Evolutionary conservation across 92 coral and sea anemone genomes (phyloP).

Genomic region (Phenganax subtilis): DNA sequence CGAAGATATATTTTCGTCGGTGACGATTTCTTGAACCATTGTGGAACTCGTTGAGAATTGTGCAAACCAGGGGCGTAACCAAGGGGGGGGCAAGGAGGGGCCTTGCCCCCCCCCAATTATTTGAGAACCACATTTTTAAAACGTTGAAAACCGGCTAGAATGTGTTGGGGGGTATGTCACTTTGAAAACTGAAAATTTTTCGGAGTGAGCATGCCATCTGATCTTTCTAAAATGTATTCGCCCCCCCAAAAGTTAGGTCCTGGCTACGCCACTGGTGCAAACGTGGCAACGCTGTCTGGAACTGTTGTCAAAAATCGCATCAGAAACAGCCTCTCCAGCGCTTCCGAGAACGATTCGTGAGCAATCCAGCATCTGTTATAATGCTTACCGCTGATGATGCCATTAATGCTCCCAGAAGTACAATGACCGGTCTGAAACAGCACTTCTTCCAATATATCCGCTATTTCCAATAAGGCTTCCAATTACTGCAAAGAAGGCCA

Average conservation of each 20-base stretch:
- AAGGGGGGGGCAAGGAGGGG: too few relatives aligned
- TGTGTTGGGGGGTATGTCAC: too few relatives aligned
- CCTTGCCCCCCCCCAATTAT: too few relatives aligned
- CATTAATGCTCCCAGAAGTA: not conserved
- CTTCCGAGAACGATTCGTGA: conserved; percentile 21
- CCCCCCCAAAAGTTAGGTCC: too few relatives aligned
- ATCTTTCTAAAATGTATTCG: too few relatives aligned
- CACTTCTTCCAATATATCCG: conserved; percentile 6
- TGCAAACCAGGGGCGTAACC: not conserved
- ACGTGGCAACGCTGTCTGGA: not conserved
- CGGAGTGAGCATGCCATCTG: too few relatives aligned
- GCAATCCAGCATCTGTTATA: conserved; percentile 16
- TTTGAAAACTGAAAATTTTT: too few relatives aligned
- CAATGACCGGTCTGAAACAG: conserved; percentile 5
- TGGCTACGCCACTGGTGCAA: not conserved
- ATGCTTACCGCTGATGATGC: conserved; percentile 15
- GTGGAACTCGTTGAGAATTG: not conserved
- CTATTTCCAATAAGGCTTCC: not conserved
- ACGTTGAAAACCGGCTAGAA: too few relatives aligned
- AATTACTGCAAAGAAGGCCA: conserved; percentile 12
- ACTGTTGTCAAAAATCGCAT: not conserved
- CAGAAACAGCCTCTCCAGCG: conserved; percentile 4
- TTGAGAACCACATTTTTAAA: too few relatives aligned
- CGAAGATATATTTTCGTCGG: not conserved
- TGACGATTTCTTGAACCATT: not conserved